These are phyloP conservation scores for Nettapus auritus DNA, from an alignment of 2,113 vertebrate species.

Conservation along the genomic window DNA sequence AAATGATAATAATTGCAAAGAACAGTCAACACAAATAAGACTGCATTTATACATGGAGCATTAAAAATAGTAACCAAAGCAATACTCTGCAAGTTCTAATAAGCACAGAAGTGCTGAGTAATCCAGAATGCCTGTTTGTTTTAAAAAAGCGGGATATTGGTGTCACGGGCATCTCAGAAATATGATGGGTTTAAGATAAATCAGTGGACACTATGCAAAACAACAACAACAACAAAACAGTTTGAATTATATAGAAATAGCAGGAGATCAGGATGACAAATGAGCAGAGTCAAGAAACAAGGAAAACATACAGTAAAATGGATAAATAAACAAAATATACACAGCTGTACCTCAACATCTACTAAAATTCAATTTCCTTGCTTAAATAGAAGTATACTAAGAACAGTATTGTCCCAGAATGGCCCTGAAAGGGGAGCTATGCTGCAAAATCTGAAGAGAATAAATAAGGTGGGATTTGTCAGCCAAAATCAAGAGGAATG, in stretches of 20 bases:
- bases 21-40: neutral
- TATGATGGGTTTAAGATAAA: neutral
- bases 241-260: neutral
- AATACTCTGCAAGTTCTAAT: neutral
- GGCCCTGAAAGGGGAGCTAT: neutral
- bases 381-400: neutral
- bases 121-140: neutral
- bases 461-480: neutral
- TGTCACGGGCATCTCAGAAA: neutral
- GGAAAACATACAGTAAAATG: neutral
- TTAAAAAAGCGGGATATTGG: neutral
- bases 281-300: neutral
- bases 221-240: neutral
- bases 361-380: neutral
- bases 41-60: neutral
- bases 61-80: neutral
- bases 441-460: neutral
- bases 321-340: neutral
- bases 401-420: neutral
- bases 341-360: neutral
- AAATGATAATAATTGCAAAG: neutral
- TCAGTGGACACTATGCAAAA: neutral
- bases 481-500: neutral
- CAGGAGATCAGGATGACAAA: neutral
- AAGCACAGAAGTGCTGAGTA: neutral